A percentile compares a stretch with the other conserved stretches of the same genome.
Conservation (phyloP, 2,113 vertebrate species). For the Aramus guarauna region DNA sequence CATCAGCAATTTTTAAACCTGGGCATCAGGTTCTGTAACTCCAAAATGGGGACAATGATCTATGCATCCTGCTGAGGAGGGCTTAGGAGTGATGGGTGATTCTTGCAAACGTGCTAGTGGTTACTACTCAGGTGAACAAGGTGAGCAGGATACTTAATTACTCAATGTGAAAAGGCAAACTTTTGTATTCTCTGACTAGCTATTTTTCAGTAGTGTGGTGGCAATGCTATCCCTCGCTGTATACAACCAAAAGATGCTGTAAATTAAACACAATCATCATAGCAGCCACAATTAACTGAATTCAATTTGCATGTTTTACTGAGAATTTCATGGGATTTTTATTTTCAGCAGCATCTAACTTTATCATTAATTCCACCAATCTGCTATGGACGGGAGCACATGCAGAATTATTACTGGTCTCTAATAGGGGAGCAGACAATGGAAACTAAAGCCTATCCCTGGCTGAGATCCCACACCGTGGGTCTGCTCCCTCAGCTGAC, state of each 20-base stretch:
- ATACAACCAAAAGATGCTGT: neutral
- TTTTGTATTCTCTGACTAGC: neutral
- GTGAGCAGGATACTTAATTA: slow-evolving; percentile 2
- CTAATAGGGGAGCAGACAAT: neutral
- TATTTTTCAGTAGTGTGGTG: neutral
- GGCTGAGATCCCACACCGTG: neutral
- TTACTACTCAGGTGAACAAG: neutral
- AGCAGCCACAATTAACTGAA: neutral
- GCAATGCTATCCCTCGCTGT: neutral
- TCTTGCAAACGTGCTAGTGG: neutral
- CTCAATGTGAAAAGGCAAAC: neutral
- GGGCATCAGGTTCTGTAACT: neutral
- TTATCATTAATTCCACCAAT: neutral
- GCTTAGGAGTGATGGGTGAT: neutral
- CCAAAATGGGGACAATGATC: neutral
- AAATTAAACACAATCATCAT: slow-evolving; percentile 3
- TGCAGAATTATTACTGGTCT: neutral
- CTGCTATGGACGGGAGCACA: neutral
- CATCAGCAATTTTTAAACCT: neutral
- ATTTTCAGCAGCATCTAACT: neutral
- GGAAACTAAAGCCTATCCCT: neutral
- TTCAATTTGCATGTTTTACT: neutral
- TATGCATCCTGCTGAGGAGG: neutral
- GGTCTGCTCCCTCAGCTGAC: neutral
- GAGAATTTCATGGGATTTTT: neutral